Conservation (phyloP, 1,140 invertebrate genomes). For the Ceratina japonica region DNA sequence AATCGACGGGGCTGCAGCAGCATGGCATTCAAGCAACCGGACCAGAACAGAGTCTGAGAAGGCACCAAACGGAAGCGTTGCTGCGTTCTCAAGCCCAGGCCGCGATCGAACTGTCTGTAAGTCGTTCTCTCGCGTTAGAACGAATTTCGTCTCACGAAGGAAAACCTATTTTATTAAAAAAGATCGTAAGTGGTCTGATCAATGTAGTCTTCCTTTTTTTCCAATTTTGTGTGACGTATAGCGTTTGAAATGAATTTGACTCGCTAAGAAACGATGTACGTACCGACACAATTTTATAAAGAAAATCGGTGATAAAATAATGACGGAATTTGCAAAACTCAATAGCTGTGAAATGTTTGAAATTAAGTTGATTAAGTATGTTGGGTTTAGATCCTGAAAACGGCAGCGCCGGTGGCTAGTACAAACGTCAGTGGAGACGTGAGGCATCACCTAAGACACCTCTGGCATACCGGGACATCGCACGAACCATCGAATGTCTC, state of each 20-base stretch:
- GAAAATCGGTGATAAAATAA: too few species aligned
- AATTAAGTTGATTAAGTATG: not conserved
- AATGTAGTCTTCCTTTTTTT: too few species aligned
- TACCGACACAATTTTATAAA: too few species aligned
- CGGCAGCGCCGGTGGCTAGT: conserved; percentile 76
- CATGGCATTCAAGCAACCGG: conserved; percentile 81
- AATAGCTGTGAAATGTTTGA: too few species aligned
- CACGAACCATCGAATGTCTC: conserved; percentile 77
- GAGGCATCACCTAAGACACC: conserved; percentile 77
- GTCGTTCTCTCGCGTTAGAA: conserved; percentile 47
- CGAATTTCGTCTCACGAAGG: too few species aligned
- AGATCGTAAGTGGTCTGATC: too few species aligned
- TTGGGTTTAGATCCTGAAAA: conserved; percentile 74
- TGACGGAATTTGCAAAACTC: too few species aligned
- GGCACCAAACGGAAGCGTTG: conserved; percentile 89
- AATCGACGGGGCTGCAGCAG: conserved; percentile 79
- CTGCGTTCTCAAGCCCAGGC: conserved; percentile 90
- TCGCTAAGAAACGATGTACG: too few species aligned
- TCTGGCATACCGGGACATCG: conserved; percentile 79
- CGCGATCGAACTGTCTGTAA: conserved; percentile 88
- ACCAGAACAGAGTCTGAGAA: conserved; percentile 85
- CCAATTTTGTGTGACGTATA: too few species aligned
- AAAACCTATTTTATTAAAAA: too few species aligned
- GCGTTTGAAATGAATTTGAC: too few species aligned
- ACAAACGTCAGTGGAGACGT: conserved; percentile 76